Evolutionary conservation across 1,140 invertebrate genomes (phyloP).

Genomic region (Patella vulgata): DNA sequence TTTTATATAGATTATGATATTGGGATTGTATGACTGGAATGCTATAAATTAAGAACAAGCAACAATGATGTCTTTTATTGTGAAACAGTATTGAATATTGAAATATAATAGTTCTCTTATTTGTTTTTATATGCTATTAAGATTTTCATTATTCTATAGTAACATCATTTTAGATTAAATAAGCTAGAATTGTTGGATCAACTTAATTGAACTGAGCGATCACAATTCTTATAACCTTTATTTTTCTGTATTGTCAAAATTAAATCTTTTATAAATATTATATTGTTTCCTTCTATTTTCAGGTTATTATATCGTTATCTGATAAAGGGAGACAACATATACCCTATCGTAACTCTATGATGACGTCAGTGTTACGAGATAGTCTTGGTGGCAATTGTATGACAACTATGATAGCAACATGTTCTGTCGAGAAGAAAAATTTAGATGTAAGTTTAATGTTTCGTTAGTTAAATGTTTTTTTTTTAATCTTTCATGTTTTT

Average conservation of each 20-base stretch:
- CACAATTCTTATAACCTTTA: too few relatives aligned
- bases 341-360: constrained; percentile 75
- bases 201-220: too few relatives aligned
- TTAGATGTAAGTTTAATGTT: constrained; percentile 66
- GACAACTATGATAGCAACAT: constrained; percentile 76
- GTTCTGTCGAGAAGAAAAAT: constrained; percentile 71
- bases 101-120: too few relatives aligned
- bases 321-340: constrained; percentile 72
- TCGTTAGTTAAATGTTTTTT: too few relatives aligned
- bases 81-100: background rate
- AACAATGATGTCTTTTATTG: background rate
- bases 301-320: constrained; percentile 73
- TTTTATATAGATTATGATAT: too few relatives aligned
- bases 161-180: too few relatives aligned
- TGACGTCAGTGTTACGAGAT: constrained; percentile 75
- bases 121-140: too few relatives aligned
- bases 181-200: too few relatives aligned
- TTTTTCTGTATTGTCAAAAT: too few relatives aligned
- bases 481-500: background rate
- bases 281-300: constrained; percentile 2
- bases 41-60: background rate
- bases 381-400: constrained; percentile 76
- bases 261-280: background rate
- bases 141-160: too few relatives aligned
- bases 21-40: background rate